Conservation (phyloP, 2,113 vertebrate genomes). For the Andinoacara biseriatus region DNA sequence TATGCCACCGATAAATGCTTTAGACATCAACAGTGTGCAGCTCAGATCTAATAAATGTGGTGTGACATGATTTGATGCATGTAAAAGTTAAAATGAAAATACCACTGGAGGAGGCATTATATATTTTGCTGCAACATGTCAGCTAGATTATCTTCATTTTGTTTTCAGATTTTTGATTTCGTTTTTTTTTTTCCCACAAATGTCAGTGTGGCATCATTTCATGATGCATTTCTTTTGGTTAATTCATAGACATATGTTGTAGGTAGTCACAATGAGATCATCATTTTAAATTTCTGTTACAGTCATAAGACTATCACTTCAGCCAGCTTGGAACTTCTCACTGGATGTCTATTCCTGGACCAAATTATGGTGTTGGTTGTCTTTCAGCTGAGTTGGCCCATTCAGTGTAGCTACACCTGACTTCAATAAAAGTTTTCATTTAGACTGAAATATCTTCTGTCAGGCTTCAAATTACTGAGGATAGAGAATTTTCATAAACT, state of each 20-base stretch:
- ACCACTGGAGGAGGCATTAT: background rate
- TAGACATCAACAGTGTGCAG: background rate
- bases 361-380: background rate
- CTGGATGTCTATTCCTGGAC: background rate
- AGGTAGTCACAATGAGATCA: too few relatives aligned
- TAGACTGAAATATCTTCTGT: background rate
- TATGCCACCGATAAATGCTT: background rate
- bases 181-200: too few relatives aligned
- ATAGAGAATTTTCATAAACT: rapidly evolving
- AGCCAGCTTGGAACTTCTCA: background rate
- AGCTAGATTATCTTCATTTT: too few relatives aligned
- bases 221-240: too few relatives aligned
- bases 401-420: background rate
- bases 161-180: too few relatives aligned
- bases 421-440: background rate
- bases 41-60: background rate
- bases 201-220: too few relatives aligned
- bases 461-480: rapidly evolving
- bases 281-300: too few relatives aligned
- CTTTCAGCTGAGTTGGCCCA: rapidly evolving
- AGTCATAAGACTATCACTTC: background rate
- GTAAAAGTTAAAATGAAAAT: background rate
- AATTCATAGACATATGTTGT: too few relatives aligned
- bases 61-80: background rate
- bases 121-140: background rate